phyloP scores from a whole-genome alignment of 2,888 invertebrate genomes.

The Formica aserva region DNA sequence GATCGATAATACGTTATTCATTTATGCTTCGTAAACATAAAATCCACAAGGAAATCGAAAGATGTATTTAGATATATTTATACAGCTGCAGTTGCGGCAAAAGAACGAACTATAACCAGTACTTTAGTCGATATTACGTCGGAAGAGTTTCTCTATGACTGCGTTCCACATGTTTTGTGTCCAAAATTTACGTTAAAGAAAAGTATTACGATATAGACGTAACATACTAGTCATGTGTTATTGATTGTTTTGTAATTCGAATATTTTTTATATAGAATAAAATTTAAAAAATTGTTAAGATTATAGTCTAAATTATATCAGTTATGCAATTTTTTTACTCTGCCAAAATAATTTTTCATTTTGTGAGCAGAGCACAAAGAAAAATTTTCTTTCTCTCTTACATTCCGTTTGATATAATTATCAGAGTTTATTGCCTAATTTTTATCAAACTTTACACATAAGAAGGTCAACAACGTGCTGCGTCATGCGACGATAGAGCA shows the following conservation, averaged over 20 bases:
- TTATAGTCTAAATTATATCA: background rate
- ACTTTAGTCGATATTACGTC: background rate
- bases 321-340: background rate
- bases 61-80: background rate
- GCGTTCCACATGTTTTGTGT: background rate
- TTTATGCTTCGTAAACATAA: background rate
- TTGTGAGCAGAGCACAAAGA: background rate
- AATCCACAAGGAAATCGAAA: background rate
- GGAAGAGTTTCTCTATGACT: background rate
- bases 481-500: background rate
- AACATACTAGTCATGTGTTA: no score
- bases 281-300: background rate
- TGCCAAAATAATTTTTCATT: background rate
- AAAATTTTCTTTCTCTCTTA: background rate
- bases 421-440: background rate
- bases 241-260: background rate
- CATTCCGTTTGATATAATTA: background rate
- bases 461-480: background rate
- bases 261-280: background rate
- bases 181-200: background rate
- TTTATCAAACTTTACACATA: background rate
- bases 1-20: background rate
- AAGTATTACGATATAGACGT: background rate
- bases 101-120: background rate
- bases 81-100: conserved; percentile 21